Percentiles rank a stretch among this genome's conserved stretches.
phyloP scores from a whole-genome alignment of 1,140 invertebrate species.

The Pseudomyrmex flavicornis region DNA sequence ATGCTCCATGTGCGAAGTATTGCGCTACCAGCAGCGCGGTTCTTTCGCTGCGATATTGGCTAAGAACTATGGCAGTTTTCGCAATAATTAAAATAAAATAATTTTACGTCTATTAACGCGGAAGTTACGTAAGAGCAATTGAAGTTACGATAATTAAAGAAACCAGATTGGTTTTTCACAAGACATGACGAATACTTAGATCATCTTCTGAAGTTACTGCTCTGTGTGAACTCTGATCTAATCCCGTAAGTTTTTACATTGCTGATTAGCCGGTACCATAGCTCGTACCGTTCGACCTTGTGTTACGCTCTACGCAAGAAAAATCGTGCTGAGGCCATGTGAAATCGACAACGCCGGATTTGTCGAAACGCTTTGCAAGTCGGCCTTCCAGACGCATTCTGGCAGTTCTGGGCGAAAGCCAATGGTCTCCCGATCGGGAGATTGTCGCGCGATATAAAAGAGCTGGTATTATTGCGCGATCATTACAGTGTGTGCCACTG shows the following conservation, averaged over 20 bases:
- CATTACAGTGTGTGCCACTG: constrained; percentile 74
- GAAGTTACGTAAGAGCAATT: not conserved
- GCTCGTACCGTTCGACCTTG: constrained; percentile 30
- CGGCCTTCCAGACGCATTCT: constrained; percentile 66
- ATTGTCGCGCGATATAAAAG: constrained; percentile 78
- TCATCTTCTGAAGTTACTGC: not conserved
- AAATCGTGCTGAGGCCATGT: constrained; percentile 40
- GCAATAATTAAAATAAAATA: not conserved
- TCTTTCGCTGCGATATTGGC: constrained; percentile 5
- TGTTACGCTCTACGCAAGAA: constrained; percentile 27
- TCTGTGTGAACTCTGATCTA: constrained; percentile 3
- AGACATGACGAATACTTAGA: not conserved
- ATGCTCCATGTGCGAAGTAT: constrained; percentile 8
- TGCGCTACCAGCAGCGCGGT: not conserved
- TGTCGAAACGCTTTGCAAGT: constrained; percentile 62
- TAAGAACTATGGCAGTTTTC: not conserved
- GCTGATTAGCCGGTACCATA: constrained; percentile 22
- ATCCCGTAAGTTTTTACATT: constrained; percentile 36
- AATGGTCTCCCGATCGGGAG: constrained; percentile 61
- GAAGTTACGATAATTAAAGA: not conserved
- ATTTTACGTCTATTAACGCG: not conserved
- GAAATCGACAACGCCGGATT: constrained; percentile 62
- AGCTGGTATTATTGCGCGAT: constrained; percentile 53
- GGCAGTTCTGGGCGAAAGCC: constrained; percentile 54
- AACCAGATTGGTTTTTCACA: not conserved